phyloP scores from a whole-genome alignment of 2,888 invertebrate species.

The Omphaloscelis lunosa region DNA sequence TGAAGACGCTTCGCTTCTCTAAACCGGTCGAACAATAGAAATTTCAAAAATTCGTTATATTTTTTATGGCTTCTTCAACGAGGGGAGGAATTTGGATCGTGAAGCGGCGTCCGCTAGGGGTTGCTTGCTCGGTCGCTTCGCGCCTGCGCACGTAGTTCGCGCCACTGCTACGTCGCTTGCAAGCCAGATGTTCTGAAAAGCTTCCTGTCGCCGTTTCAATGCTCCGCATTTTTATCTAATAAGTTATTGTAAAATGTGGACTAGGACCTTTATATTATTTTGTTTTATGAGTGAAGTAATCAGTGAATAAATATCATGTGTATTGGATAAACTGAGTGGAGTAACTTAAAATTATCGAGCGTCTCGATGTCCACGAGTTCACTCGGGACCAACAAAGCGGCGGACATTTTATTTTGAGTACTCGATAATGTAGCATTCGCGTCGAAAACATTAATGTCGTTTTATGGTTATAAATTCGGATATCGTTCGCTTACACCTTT shows the following conservation, averaged over 20 bases:
- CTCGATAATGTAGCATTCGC: conserved; percentile 91
- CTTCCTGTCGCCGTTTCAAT: conserved; percentile 88
- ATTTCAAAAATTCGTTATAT: conserved; percentile 89
- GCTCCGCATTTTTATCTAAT: conserved; percentile 84
- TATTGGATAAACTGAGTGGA: conserved; percentile 82
- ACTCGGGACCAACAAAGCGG: conserved; percentile 91
- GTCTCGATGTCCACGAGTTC: conserved; percentile 91
- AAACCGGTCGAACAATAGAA: conserved; percentile 87
- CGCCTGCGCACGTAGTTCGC: conserved; percentile 91
- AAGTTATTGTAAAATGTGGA: conserved; percentile 86
- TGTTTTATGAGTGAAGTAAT: conserved; percentile 83
- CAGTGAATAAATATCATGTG: conserved; percentile 86
- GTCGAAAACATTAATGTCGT: conserved; percentile 90
- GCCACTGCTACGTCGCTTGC: conserved; percentile 90
- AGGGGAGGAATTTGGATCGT: conserved; percentile 86
- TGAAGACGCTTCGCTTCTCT: conserved; percentile 69
- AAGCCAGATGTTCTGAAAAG: conserved; percentile 91
- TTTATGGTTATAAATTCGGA: conserved; percentile 89
- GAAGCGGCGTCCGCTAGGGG: conserved; percentile 87
- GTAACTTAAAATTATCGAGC: conserved; percentile 86
- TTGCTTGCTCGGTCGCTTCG: conserved; percentile 86
- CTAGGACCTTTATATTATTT: conserved; percentile 83
- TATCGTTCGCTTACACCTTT: conserved; percentile 90
- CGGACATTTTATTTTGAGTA: conserved; percentile 91
- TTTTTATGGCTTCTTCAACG: conserved; percentile 88